A percentile compares a stretch with the other conserved stretches of the same genome.
Conservation (phyloP, 2,797 vertebrate species). For the Apodemus agrarius region DNA sequence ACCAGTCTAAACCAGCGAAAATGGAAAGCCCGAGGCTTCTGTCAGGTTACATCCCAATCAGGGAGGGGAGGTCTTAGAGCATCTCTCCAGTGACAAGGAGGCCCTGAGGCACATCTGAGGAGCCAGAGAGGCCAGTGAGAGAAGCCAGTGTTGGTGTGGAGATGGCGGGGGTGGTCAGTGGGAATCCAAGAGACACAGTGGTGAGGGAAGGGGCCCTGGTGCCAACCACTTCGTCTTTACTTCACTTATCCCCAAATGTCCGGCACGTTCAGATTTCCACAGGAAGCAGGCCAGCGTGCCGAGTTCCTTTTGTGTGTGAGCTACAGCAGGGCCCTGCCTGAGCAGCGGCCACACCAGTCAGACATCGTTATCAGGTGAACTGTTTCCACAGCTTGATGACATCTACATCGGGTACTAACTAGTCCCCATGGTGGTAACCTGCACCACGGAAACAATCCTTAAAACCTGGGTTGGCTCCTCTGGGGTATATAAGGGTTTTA, state of each 20-base stretch:
- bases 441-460: not conserved
- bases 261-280: not conserved
- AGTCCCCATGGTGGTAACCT: not conserved
- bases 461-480: not conserved
- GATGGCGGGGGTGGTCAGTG: not conserved
- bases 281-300: not conserved
- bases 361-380: not conserved
- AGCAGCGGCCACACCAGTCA: not conserved
- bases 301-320: not conserved
- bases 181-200: not conserved
- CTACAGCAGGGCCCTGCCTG: not conserved
- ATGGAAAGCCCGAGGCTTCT: not conserved
- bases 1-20: not conserved
- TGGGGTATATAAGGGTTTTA: not conserved
- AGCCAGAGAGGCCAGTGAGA: not conserved
- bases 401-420: not conserved
- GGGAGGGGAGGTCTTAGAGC: not conserved
- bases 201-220: not conserved
- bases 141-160: not conserved
- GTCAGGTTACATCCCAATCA: not conserved
- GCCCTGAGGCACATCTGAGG: not conserved
- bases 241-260: not conserved
- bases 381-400: accelerated
- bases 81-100: not conserved
- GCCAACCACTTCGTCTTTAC: not conserved